phyloP scores from a whole-genome alignment of 2,113 vertebrate species.

The Chiloscyllium plagiosum region DNA sequence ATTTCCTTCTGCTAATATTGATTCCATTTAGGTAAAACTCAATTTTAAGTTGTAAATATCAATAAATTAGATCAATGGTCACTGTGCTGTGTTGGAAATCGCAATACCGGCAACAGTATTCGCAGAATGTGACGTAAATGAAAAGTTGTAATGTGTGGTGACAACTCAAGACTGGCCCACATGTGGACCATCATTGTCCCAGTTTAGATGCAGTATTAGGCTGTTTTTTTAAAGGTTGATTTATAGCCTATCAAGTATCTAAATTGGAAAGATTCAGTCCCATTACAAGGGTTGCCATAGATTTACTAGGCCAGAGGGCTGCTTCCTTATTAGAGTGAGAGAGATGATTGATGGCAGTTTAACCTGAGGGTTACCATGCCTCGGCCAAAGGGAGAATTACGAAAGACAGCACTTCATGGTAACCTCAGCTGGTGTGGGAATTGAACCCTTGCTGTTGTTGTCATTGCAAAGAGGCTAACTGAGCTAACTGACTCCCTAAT shows the following conservation, averaged over 20 bases:
- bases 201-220: neutral
- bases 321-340: no score
- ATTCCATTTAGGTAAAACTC: neutral
- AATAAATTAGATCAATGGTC: neutral
- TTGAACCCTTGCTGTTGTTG: no score
- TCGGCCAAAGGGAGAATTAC: no score
- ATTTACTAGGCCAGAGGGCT: no score
- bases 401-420: no score
- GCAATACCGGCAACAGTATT: neutral
- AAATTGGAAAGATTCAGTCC: neutral
- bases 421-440: no score
- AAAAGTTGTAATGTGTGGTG: neutral
- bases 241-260: no score
- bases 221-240: neutral
- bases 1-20: neutral
- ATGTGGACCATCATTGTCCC: neutral
- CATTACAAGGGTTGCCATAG: neutral
- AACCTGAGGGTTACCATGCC: no score
- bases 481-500: no score
- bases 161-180: neutral
- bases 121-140: neutral
- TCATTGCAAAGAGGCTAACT: no score
- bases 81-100: neutral
- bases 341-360: no score
- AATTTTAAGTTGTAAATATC: neutral